These are phyloP conservation scores for Apodemus agrarius DNA, from an alignment of 2,797 vertebrate species.

Conservation along the genomic window DNA sequence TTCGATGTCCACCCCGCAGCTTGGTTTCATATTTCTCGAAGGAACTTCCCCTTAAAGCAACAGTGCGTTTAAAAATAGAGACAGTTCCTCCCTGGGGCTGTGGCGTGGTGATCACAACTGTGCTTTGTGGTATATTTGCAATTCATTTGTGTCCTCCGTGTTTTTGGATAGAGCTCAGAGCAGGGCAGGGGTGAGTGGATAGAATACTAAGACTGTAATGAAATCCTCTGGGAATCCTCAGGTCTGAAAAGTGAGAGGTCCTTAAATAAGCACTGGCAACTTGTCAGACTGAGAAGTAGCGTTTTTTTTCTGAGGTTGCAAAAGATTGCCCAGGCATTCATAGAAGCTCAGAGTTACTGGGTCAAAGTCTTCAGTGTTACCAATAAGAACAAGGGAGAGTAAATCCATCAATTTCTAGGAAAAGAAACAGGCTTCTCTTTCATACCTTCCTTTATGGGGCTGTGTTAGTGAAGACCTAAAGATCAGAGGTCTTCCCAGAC, in stretches of 20 bases:
- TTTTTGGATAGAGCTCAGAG: constrained; percentile 15
- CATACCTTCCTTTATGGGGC: constrained; percentile 62
- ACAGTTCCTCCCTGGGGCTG: constrained; percentile 70
- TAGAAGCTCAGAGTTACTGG: constrained; percentile 29
- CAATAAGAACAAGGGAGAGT: constrained; percentile 74
- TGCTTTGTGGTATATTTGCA: constrained; percentile 54
- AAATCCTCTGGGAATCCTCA: constrained; percentile 11
- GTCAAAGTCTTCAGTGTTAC: constrained; percentile 72
- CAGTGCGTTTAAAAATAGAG: constrained; percentile 80
- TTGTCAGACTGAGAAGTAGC: constrained; percentile 8
- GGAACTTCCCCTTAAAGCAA: constrained; percentile 80
- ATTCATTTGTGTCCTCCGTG: constrained; percentile 63
- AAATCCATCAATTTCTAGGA: constrained; percentile 70
- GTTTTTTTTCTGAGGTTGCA: constrained; percentile 48
- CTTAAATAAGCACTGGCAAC: constrained; percentile 21
- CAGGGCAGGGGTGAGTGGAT: background rate
- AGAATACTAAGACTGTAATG: background rate
- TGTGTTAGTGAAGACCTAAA: background rate
- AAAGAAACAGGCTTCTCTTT: constrained; percentile 69
- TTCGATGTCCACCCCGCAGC: constrained; percentile 82
- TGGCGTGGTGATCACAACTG: constrained; percentile 70
- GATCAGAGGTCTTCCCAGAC: constrained; percentile 38
- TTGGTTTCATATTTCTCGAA: constrained; percentile 82
- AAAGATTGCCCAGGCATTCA: constrained; percentile 42
- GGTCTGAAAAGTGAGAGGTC: constrained; percentile 16